Conservation (phyloP, 2,888 invertebrate species). For the Strigamia maritima region DNA sequence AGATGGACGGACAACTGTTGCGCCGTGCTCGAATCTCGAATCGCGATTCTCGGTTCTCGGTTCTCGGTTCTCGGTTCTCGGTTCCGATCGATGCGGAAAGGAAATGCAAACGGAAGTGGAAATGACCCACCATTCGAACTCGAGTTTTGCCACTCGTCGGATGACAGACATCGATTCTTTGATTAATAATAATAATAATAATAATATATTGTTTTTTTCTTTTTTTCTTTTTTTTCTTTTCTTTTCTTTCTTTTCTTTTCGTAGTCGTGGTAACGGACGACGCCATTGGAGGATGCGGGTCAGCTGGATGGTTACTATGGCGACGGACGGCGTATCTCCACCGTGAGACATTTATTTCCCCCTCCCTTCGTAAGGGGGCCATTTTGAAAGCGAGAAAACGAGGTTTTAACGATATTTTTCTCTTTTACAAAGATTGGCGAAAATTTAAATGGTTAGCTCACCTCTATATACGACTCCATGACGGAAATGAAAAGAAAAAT, state of each 20-base stretch:
- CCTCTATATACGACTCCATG: neutral
- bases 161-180: too few relatives aligned
- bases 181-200: too few relatives aligned
- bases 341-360: neutral
- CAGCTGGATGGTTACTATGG: neutral
- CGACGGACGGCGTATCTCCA: conserved; percentile 15
- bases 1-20: neutral
- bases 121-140: too few relatives aligned
- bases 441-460: too few relatives aligned
- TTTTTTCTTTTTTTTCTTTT: neutral
- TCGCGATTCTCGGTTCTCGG: too few relatives aligned
- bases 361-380: neutral
- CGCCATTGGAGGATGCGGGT: conserved; percentile 15
- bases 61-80: too few relatives aligned
- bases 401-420: too few relatives aligned
- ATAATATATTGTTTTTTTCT: neutral
- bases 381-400: neutral
- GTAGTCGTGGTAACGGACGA: neutral
- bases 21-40: too few relatives aligned
- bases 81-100: too few relatives aligned
- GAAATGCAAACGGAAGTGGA: too few relatives aligned
- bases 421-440: too few relatives aligned
- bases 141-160: too few relatives aligned
- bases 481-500: neutral
- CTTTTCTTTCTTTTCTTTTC: neutral